A percentile compares a stretch with the other conserved stretches of the same genome.
Conservation (phyloP, 23 tunicate species). For the Styela clava region DNA sequence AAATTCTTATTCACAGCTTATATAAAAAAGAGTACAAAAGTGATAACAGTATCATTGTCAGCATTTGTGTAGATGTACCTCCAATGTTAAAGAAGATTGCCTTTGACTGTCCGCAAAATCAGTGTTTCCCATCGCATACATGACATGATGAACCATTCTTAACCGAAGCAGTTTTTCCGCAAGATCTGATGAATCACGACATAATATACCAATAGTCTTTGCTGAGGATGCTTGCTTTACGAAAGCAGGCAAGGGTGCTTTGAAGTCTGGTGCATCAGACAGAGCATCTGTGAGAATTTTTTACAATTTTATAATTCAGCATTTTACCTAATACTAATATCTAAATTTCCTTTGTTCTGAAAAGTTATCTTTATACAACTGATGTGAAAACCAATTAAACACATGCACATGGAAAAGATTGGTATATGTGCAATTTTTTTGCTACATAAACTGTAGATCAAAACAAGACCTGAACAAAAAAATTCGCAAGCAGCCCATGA, state of each 20-base stretch:
- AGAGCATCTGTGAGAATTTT: conserved; percentile 31
- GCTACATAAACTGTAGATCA: no score
- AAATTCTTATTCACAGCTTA: no score
- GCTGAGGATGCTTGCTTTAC: conserved; percentile 91
- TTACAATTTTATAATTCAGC: not conserved
- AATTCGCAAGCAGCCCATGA: no score
- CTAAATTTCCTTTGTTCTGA: no score
- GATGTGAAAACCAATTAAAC: no score
- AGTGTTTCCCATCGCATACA: conserved; percentile 90
- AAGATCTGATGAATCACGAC: conserved; percentile 50
- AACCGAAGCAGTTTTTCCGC: conserved; percentile 48
- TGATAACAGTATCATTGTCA: no score
- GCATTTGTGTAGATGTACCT: no score
- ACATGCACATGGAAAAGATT: no score
- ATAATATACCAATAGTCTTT: conserved; percentile 74
- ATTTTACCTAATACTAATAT: not conserved
- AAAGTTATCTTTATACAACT: no score
- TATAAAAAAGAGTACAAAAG: no score
- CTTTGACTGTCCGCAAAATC: conserved; percentile 86
- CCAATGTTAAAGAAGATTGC: conserved; percentile 77
- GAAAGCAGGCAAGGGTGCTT: conserved; percentile 64
- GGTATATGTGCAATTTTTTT: no score
- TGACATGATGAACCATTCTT: conserved; percentile 42
- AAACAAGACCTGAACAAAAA: no score
- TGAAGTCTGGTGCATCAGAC: conserved; percentile 49